Base-by-base conservation (phyloP, 1,140 invertebrate genomes). In the Musca vetustissima region DNA sequence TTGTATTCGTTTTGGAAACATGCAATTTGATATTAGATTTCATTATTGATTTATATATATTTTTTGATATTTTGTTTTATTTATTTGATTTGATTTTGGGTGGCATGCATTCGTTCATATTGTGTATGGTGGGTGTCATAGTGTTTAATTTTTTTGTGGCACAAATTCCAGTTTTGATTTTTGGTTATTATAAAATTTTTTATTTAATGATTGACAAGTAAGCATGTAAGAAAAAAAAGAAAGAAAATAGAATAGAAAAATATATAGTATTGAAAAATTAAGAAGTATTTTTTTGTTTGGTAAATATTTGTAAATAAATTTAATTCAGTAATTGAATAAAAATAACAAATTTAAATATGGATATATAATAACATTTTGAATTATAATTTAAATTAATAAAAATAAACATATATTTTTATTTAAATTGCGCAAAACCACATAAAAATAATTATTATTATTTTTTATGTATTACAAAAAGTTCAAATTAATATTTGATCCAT, bases 181-280 rank as follows among this genome's bases (percentile, higher is more conserved):
- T 67, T 52, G 53, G 11, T 67, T n/a, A 53, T 52, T n/a, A 52
- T 36, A 48, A 13, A 52, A 36, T 52, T 66, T 52, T 52, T 66
- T 66, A n/a, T 53, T 53, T 25, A 22, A 49, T 66, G 32, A 43
- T 61, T 21, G 17, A 43, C 36, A 43, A 53, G 50, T 76, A 70
- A 75, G 78, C 78, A 80, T 80, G 78, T 77, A 78, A 77, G 70
- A 73, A 70, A 71, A 22, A 72, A 67, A 52, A 64, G 48, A 70
- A 70, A 49, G 64, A 70, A 70, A 50, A 50, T 59, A 19, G 36
- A 66, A 43, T n/a, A 22, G 13, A 43, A 43, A 13, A 52, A 66
- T 21, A n/a, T 4, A 49, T 53, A 25, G 17, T n/a, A n/a, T n/a
- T n/a, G n/a, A n/a, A 24, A 67, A 53, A 52, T 28, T 43, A 43